phyloP scores from a whole-genome alignment of 2,113 vertebrate species.

The mouse (Mus musculus) region GRCm39 chr9:27747001-27747500 shows the following conservation, averaged over 20 bases:
- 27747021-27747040: background rate
- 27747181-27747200: background rate
- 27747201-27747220: background rate
- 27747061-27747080: background rate
- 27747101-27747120: background rate
- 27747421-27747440: background rate
- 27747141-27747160: background rate
- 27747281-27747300: background rate
- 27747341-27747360: background rate
- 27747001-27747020: too few relatives aligned
- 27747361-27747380: background rate
- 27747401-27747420: background rate
- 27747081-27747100: background rate
- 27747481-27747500: background rate
- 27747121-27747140: background rate
- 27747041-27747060: background rate
- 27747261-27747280: background rate
- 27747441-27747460: background rate
- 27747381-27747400: background rate
- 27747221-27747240: background rate
- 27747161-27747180: background rate
- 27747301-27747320: background rate
- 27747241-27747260: background rate
- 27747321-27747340: background rate
- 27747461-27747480: background rate